phyloP scores from a whole-genome alignment of 2,888 invertebrate genomes.

The Disparrhopalites patrizii region DNA sequence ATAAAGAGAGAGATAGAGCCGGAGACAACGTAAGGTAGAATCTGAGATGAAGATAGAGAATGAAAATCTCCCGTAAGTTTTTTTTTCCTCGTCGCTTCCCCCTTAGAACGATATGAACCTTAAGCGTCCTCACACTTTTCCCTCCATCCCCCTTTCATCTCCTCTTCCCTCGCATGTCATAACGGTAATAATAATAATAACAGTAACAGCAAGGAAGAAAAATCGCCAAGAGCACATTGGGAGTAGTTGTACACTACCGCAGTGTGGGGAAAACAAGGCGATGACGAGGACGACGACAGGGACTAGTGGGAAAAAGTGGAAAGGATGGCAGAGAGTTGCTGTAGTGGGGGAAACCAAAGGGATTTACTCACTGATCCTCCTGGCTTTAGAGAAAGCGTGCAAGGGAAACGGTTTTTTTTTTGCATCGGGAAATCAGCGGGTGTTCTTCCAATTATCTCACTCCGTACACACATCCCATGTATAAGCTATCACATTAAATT shows the following conservation, averaged over 20 bases:
- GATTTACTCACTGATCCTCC: conserved; percentile 45
- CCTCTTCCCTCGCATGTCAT: neutral
- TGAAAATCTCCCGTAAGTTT: neutral
- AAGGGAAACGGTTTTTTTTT: conserved; percentile 27
- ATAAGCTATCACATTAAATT: too few species aligned
- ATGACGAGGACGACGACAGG: neutral
- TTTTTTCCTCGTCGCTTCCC: neutral
- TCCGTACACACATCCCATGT: too few species aligned
- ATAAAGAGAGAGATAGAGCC: too few species aligned
- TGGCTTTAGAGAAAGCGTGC: conserved; percentile 35
- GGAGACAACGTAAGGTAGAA: too few species aligned
- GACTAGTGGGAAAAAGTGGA: conserved; percentile 10
- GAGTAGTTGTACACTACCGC: conserved; percentile 3
- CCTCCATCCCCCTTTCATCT: neutral
- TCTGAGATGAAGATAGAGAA: neutral
- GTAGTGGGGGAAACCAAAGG: conserved; percentile 24
- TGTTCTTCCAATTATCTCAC: conserved; percentile 49
- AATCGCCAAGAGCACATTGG: neutral
- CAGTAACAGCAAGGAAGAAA: neutral
- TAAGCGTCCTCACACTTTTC: too few species aligned
- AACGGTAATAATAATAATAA: neutral
- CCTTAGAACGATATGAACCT: neutral
- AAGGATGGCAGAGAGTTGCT: too few species aligned
- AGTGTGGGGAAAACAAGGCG: conserved; percentile 28
- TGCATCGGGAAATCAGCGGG: conserved; percentile 46